Base-by-base conservation (phyloP, 2,888 invertebrate genomes). In the Caenorhabditis zanzibari region DNA sequence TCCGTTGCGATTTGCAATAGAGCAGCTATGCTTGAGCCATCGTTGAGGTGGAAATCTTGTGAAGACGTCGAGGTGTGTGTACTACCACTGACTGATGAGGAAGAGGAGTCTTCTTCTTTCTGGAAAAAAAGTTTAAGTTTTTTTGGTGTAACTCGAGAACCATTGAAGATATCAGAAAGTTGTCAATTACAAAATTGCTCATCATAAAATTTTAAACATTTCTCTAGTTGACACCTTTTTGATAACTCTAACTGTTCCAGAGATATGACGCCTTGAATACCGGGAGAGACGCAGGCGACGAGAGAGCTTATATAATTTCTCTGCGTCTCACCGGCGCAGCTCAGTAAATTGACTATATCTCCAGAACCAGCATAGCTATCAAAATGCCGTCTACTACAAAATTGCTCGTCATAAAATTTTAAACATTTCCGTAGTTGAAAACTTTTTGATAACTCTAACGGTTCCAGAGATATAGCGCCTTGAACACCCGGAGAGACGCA, bases 1-100 rank as follows among this genome's bases (percentile, higher is more conserved):
- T 88, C 88, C 4, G 86, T 79, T n/a, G 88, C 88, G n/a, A 88
- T 88, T 80, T 86, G 84, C 35, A 87, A 69, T n/a, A 87, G 74
- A n/a, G 86, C 68, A 24, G 87, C 77, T 7, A 87, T 85, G 35
- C 82, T 83, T 7, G 84, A 76, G 10, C 87, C 87, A 54, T 87
- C 87, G n/a, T 61, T 80, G 9, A 87, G 61, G 28, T 81, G 69
- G 69, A 87, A 87, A 26, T 87, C 87, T n/a, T 74, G 5, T 6
- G 75, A 59, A 2, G 77, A 54, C 5, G 54, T 66, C 56, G 68
- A 73, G 16, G 83, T 73, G 24, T 79, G 66, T 2, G 83, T 68
- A 41, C 82, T 72, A 16, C 84, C 85, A 63, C 84, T 83, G 32
- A 83, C 85, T 1, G 85, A 85, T 12, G 87, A 87, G 7, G 85